Conservation (phyloP, 2,888 invertebrate genomes). For the Drosophila nigricruria region DNA sequence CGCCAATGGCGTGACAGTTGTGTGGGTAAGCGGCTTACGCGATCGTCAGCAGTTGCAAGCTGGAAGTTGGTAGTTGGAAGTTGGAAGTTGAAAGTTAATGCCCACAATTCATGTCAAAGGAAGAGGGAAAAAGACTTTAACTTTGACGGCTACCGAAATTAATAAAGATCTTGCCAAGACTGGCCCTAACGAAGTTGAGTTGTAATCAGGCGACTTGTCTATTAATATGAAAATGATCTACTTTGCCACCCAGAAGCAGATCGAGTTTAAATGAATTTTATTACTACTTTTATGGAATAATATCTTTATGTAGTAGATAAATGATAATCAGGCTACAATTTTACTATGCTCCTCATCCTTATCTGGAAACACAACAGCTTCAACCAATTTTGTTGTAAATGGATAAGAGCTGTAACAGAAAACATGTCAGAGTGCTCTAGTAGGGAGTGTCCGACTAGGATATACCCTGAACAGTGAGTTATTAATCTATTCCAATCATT, state of each 20-base stretch:
- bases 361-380: slow-evolving; percentile 21
- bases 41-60: slow-evolving; percentile 42
- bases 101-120: slow-evolving; percentile 33
- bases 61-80: slow-evolving; percentile 13
- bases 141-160: slow-evolving; percentile 60
- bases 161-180: slow-evolving; percentile 62
- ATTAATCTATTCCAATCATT: too few species aligned
- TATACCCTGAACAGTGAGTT: neutral
- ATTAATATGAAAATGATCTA: slow-evolving; percentile 45
- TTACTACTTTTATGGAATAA: neutral
- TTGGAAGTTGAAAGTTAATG: slow-evolving; percentile 22
- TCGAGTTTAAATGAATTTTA: neutral
- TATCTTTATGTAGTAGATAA: slow-evolving; percentile 1
- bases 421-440: too few species aligned
- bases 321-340: neutral
- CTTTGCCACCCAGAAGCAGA: slow-evolving; percentile 56
- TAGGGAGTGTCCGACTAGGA: neutral
- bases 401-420: slow-evolving; percentile 20
- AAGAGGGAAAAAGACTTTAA: slow-evolving; percentile 14
- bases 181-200: slow-evolving; percentile 51
- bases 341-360: neutral
- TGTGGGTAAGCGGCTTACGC: slow-evolving; percentile 73
- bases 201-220: slow-evolving; percentile 49
- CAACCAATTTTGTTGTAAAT: slow-evolving; percentile 20
- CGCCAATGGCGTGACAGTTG: slow-evolving; percentile 67